Conservation (phyloP, 1,140 invertebrate genomes). For the Apolygus lucorum region DNA sequence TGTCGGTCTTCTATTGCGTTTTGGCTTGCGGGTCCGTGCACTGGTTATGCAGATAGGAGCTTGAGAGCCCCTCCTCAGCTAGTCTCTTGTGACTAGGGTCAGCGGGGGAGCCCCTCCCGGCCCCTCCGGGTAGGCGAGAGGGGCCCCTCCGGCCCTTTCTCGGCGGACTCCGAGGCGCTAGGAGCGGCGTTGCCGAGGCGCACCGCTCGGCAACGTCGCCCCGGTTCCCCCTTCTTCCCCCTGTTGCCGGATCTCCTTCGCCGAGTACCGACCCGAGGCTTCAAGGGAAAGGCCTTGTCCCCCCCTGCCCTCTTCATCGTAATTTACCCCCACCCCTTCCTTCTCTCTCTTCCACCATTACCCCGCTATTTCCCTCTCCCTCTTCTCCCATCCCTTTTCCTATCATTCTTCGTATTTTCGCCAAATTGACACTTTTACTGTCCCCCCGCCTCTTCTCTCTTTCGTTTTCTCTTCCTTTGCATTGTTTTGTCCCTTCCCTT, state of each 20-base stretch:
- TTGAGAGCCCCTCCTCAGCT: not conserved
- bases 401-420: not conserved
- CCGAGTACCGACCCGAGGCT: not conserved
- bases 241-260: not conserved
- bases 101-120: too few species aligned
- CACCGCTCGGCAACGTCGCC: not conserved
- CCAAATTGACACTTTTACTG: not conserved
- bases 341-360: not conserved
- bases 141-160: too few species aligned
- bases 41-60: not conserved
- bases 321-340: not conserved
- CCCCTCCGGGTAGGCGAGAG: not conserved
- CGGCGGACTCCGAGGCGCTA: too few species aligned
- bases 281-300: not conserved
- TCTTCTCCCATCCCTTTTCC: not conserved
- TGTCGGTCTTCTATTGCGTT: too few species aligned
- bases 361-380: slow-evolving; percentile 15
- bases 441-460: not conserved
- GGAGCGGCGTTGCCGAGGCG: not conserved
- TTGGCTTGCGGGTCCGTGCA: too few species aligned
- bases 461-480: not conserved
- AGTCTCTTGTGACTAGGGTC: not conserved
- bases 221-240: not conserved
- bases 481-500: not conserved
- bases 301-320: not conserved